A percentile compares a stretch with the other conserved stretches of the same genome.
These are phyloP conservation scores for Thereva nobilitata DNA, from an alignment of 2,888 invertebrate species.

Conservation along the genomic window DNA sequence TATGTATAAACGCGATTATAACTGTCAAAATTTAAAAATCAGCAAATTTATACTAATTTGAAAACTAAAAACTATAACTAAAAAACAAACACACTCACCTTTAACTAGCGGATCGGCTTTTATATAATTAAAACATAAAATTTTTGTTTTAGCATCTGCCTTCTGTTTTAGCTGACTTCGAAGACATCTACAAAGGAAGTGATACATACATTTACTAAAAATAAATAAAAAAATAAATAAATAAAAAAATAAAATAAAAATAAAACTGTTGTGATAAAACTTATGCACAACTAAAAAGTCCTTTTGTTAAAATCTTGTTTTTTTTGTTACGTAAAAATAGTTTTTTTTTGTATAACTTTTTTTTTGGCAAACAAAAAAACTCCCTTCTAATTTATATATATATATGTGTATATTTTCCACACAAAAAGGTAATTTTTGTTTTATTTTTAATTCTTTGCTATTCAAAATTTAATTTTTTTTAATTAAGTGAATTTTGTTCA, in stretches of 20 bases:
- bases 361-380: no score
- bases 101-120: neutral
- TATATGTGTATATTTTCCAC: no score
- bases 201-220: constrained; percentile 89
- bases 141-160: constrained; percentile 21
- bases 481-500: no score
- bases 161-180: constrained; percentile 64
- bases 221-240: constrained; percentile 56
- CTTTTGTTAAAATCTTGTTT: neutral
- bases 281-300: neutral
- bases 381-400: no score
- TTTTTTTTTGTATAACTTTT: no score
- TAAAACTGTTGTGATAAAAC: neutral
- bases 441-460: no score
- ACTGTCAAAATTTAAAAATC: constrained; percentile 32
- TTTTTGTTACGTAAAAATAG: no score
- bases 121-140: constrained; percentile 24
- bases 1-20: neutral
- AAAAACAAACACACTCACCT: neutral
- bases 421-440: no score
- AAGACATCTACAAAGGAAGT: constrained; percentile 71
- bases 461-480: no score
- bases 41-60: neutral
- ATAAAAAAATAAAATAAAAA: constrained; percentile 18
- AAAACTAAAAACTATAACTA: no score